Base-by-base conservation (phyloP, 1,140 invertebrate genomes). In the Drosophila jambulina region DNA sequence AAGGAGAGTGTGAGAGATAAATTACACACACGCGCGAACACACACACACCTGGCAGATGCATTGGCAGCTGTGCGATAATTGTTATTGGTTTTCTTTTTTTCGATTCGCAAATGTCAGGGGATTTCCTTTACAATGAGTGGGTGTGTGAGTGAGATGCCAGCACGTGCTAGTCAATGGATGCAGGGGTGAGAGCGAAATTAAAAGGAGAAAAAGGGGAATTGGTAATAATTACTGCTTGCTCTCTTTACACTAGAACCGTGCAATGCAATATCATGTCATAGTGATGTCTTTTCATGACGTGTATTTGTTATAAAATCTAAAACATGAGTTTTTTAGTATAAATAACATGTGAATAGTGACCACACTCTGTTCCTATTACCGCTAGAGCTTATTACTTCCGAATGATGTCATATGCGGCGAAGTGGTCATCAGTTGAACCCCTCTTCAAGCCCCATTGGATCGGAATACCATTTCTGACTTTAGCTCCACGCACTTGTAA, bases 61-160 rank as follows among this genome's bases (percentile, higher is more conserved):
- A 56, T 57, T 48, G 74, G 57, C 74, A 86, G 84, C 76, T 86
- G 80, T 61, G 42, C 51, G 60, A 58, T 69, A 78, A 82, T 75
- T 70, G 58, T 86, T 75, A 86, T 82, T 82, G 83, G 70, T 65
- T 67, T 54, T 53, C 49, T 48, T 40, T 59, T 43, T 43, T 45
- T 63, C 19, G 36, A 34, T 58, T 62, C 34, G 19, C 29, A 65
- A 34, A 68, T 68, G 62, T 68, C 48, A 38, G 68, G 68, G 64
- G 68, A 70, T 48, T 71, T 19, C 40, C 43, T 72, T 61, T 42
- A 57, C 62, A 25, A 51, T 51, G 36, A 25, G 27, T 65, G 60
- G 29, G 42, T 25, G 46, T 63, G 42, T 27, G 42, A 42, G 69
- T 38, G 69, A 54, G 51, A 54, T 8, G 27, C 17, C 43, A 51